These are phyloP conservation scores for Brachyopa scutellaris DNA, from an alignment of 2,888 invertebrate genomes.

Conservation along the genomic window DNA sequence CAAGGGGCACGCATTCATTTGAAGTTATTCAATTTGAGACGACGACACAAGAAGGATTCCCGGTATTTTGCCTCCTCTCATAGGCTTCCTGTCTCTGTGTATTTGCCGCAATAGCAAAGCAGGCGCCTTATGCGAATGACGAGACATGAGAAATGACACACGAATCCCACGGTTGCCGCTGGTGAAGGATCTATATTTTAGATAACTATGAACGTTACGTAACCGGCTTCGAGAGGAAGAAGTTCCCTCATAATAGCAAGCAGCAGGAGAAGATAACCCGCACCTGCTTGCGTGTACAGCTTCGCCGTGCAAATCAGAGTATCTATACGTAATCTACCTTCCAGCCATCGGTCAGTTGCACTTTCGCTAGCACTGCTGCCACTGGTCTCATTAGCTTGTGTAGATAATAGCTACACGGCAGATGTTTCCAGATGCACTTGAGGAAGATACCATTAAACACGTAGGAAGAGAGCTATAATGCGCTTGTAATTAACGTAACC, in stretches of 20 bases:
- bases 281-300: slow-evolving; percentile 51
- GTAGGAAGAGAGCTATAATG: slow-evolving; percentile 59
- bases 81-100: slow-evolving; percentile 39
- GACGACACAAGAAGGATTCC: slow-evolving; percentile 43
- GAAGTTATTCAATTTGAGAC: slow-evolving; percentile 66
- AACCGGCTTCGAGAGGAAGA: slow-evolving; percentile 38
- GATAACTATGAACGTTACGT: slow-evolving; percentile 64
- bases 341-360: slow-evolving; percentile 61
- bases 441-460: slow-evolving; percentile 57
- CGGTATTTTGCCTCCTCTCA: neutral
- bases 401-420: slow-evolving; percentile 63
- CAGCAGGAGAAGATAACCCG: slow-evolving; percentile 23
- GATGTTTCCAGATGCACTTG: slow-evolving; percentile 45
- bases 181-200: slow-evolving; percentile 63
- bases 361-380: slow-evolving; percentile 48
- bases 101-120: slow-evolving; percentile 11
- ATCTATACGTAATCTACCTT: slow-evolving; percentile 67
- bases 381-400: slow-evolving; percentile 59
- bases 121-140: slow-evolving; percentile 37
- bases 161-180: slow-evolving; percentile 56
- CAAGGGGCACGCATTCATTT: slow-evolving; percentile 38
- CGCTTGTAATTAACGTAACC: slow-evolving; percentile 57
- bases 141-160: slow-evolving; percentile 70
- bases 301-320: slow-evolving; percentile 46
- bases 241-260: neutral